Evolutionary conservation across 2,113 vertebrate species (phyloP), one percentile per base, ranked within the genome.

Genomic region (Canis aureus): DNA sequence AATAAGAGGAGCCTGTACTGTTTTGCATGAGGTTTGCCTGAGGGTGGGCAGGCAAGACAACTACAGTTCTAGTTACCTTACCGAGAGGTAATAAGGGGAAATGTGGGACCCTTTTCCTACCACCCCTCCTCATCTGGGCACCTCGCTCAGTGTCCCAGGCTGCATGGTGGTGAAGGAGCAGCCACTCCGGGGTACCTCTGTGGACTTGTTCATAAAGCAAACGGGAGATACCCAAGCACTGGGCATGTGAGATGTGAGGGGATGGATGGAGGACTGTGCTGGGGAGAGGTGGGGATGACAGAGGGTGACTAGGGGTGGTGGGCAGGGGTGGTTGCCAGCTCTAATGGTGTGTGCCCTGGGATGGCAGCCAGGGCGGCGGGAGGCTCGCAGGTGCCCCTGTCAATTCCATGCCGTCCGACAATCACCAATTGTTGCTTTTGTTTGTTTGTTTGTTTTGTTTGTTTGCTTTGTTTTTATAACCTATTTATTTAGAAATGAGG

Each of bases 241-340:
- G 23, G 57, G 73, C 11, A 23, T 1, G 4, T 3, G 25, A 38
- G 38, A 16, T 60, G 5, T 3, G 19, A 49, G 53, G 80, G 35
- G 69, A 8, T 2, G 12, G 32, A 10, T 19, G 23, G 22, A 29
- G 91, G 96, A 13, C 74, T 8, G 53, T 57, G 20, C n/a, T 76
- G 89, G 38, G 71, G n/a, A 8, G 19, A 43, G 81, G 27, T 16
- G 25, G 66, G 32, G 35, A 1, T 11, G 55, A 8, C 74, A 8
- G 19, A 60, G 35, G 78, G 64, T 1, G 4, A 3, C 0, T 15
- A 11, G 22, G 35, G 67, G 3, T 13, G n/a, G 3, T 6, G 10
- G 11, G 38, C 4, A 10, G 27, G 53, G 32, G 11, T 2, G 11
- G 20, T 57, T 23, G 22, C 57, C 20, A 0, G 35, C 60, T 57